phyloP scores from a whole-genome alignment of 2,888 invertebrate genomes.

The Eupeodes luniger region DNA sequence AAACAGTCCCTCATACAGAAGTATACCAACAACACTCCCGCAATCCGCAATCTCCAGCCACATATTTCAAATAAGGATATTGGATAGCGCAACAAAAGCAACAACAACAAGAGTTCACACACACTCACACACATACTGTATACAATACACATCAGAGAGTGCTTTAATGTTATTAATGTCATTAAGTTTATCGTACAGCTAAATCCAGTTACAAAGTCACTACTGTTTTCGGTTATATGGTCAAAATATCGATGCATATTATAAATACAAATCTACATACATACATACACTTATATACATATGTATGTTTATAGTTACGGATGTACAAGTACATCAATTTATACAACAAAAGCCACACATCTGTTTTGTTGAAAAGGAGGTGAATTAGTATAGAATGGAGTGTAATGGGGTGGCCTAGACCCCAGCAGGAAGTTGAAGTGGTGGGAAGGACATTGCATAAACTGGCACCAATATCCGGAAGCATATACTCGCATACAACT shows the following conservation, averaged over 20 bases:
- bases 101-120: constrained; percentile 30
- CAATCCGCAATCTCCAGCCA: not conserved
- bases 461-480: constrained; percentile 38
- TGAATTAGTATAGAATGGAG: not conserved
- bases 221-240: constrained; percentile 34
- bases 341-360: constrained; percentile 54
- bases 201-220: constrained; percentile 52
- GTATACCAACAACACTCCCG: too few species aligned
- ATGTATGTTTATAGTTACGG: not conserved
- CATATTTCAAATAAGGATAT: constrained; percentile 1
- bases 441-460: constrained; percentile 19
- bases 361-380: constrained; percentile 7
- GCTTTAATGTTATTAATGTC: constrained; percentile 67
- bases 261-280: too few species aligned
- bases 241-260: constrained; percentile 8
- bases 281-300: too few species aligned
- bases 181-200: constrained; percentile 62
- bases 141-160: constrained; percentile 5
- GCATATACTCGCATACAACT: constrained; percentile 14
- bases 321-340: constrained; percentile 19
- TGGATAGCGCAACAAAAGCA: constrained; percentile 13
- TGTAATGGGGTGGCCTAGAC: too few species aligned
- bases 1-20: not conserved
- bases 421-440: not conserved
- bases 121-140: not conserved